Percentiles rank a stretch among this genome's conserved stretches.
phyloP scores from a whole-genome alignment of 2,113 vertebrate species.

The Hystrix brachyura region DNA sequence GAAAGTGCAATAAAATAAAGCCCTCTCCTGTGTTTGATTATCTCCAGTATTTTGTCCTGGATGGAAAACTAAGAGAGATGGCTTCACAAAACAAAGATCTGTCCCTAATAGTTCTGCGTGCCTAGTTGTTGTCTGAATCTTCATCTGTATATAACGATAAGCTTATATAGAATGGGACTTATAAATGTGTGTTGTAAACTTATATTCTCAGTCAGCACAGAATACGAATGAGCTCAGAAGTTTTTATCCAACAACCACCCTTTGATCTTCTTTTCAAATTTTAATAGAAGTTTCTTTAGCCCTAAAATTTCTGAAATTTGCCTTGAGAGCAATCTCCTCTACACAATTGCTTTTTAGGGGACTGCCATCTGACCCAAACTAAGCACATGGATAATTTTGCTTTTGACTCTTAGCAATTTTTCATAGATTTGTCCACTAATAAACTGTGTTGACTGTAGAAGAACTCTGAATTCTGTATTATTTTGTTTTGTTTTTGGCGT shows the following conservation, averaged over 20 bases:
- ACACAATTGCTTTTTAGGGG: neutral
- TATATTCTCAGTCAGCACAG: neutral
- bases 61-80: neutral
- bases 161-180: neutral
- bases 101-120: neutral
- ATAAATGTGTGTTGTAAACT: neutral
- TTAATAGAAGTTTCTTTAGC: neutral
- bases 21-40: neutral
- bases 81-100: neutral
- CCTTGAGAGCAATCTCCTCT: neutral
- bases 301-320: neutral
- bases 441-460: neutral
- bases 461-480: neutral
- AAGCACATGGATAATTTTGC: neutral
- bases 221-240: neutral
- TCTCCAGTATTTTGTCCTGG: too few species aligned
- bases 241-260: neutral
- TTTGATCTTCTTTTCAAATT: neutral
- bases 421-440: neutral
- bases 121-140: neutral
- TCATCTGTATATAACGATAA: neutral
- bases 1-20: neutral
- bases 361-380: neutral
- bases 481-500: neutral
- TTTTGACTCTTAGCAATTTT: neutral